A percentile compares a stretch with the other conserved stretches of the same genome.
These are phyloP conservation scores for Salvelinus alpinus DNA, from an alignment of 2,113 vertebrate genomes.

Conservation along the genomic window DNA sequence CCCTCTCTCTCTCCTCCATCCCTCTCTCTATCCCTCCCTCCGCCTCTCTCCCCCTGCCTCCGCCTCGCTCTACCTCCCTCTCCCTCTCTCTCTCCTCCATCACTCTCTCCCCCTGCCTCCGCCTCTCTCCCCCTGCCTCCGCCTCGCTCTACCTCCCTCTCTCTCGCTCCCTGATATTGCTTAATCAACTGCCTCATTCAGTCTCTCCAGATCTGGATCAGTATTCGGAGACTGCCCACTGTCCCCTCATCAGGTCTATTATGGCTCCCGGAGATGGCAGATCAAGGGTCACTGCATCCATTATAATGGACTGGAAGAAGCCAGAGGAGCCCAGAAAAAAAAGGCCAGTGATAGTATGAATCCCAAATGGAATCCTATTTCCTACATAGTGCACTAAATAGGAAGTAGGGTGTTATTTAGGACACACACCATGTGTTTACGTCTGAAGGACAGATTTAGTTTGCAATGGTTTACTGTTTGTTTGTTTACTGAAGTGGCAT, in stretches of 20 bases:
- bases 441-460: slow-evolving; percentile 29
- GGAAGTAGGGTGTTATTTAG: no score
- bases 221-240: slow-evolving; percentile 26
- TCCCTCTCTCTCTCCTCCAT: slow-evolving; percentile 63
- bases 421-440: slow-evolving; percentile 26
- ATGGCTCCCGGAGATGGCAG: slow-evolving; percentile 13
- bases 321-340: slow-evolving; percentile 30
- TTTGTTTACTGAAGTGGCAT: slow-evolving; percentile 18
- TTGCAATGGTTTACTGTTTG: slow-evolving; percentile 19
- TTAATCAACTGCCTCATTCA: slow-evolving; percentile 32
- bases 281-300: slow-evolving; percentile 14
- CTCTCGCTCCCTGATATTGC: slow-evolving; percentile 2
- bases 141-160: background rate
- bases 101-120: background rate
- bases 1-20: background rate
- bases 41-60: no score
- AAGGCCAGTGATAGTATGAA: background rate
- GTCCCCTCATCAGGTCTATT: slow-evolving; percentile 39
- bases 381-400: no score
- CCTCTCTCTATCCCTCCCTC: background rate
- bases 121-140: no score
- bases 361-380: no score
- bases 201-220: slow-evolving; percentile 52
- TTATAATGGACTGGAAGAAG: slow-evolving; percentile 26
- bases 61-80: background rate